Conservation (phyloP, 2,888 invertebrate species). For the Platycnemis pennipes region DNA sequence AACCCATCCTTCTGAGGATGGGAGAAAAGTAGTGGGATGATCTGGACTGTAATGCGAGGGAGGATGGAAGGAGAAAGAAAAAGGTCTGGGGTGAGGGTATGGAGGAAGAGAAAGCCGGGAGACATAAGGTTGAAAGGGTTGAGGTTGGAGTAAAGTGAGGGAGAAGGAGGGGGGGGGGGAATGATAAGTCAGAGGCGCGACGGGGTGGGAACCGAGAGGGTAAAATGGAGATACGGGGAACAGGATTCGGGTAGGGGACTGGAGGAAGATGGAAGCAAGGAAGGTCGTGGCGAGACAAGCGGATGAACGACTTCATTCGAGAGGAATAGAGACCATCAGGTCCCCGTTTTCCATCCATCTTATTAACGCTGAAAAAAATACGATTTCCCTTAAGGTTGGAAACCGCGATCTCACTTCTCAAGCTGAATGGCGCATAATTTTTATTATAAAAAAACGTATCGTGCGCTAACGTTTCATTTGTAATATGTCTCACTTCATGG, state of each 20-base stretch:
- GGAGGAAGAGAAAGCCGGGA: background rate
- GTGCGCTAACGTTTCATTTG: background rate
- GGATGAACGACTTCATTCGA: slow-evolving; percentile 16
- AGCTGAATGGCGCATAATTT: background rate
- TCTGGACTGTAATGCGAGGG: background rate
- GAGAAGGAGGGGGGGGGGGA: background rate
- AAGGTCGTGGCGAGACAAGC: background rate
- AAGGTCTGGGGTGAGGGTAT: background rate
- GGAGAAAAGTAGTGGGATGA: background rate
- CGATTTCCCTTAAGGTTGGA: background rate
- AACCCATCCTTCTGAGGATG: background rate
- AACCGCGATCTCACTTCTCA: background rate
- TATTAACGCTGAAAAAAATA: background rate
- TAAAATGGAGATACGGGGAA: background rate
- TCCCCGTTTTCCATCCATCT: background rate
- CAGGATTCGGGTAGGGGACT: background rate
- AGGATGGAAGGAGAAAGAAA: no score
- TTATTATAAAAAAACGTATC: background rate
- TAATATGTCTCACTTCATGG: no score
- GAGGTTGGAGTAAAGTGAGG: background rate
- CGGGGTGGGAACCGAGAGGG: no score
- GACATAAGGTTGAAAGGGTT: background rate
- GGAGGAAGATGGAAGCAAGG: background rate
- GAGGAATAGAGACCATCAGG: background rate
- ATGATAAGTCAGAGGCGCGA: background rate